Percentiles rank a stretch among this genome's conserved stretches.
These are phyloP conservation scores for Cephus rjabovi DNA, from an alignment of 2,888 invertebrate species.

Conservation along the genomic window DNA sequence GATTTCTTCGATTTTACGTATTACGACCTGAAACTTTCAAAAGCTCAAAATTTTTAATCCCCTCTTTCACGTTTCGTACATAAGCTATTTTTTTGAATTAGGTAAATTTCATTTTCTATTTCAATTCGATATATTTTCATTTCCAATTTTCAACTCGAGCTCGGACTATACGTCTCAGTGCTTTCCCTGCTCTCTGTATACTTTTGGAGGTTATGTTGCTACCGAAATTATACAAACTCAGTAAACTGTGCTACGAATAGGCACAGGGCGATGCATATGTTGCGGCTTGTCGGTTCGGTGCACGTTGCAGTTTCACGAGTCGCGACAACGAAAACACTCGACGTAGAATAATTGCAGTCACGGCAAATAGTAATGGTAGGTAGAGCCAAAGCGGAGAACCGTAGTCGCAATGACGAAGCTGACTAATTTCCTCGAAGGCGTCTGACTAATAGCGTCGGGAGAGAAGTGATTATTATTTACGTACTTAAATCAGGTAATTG, in stretches of 20 bases:
- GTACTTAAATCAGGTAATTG: slow-evolving; percentile 14
- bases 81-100: background rate
- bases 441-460: background rate
- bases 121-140: background rate
- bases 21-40: background rate
- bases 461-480: slow-evolving; percentile 17
- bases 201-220: background rate
- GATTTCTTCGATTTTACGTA: background rate
- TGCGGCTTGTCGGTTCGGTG: background rate
- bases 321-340: slow-evolving; percentile 1
- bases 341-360: background rate
- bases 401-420: background rate
- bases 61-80: background rate
- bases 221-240: background rate
- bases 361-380: background rate
- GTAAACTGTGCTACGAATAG: background rate
- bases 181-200: background rate
- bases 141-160: background rate
- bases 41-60: background rate
- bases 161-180: background rate
- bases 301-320: background rate
- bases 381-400: background rate
- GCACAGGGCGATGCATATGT: background rate
- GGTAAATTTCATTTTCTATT: background rate
- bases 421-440: slow-evolving; percentile 6